These are phyloP conservation scores for Meteorus cinctellus DNA, from an alignment of 2,888 invertebrate species.

Conservation along the genomic window DNA sequence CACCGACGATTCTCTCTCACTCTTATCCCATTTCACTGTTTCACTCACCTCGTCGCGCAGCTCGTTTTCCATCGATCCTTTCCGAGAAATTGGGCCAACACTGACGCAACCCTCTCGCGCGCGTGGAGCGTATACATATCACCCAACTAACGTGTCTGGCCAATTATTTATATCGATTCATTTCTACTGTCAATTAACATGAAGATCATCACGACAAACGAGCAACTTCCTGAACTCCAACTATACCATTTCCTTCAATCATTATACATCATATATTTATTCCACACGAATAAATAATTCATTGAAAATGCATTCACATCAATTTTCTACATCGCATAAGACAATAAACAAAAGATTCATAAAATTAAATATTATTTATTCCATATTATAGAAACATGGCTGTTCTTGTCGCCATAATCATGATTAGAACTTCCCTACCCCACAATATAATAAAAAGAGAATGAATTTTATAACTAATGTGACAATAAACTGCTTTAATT, in stretches of 20 bases:
- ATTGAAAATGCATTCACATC: too few relatives aligned
- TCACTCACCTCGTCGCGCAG: constrained; percentile 44
- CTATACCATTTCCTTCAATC: constrained; percentile 16
- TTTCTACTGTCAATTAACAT: constrained; percentile 24
- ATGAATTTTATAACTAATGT: too few relatives aligned
- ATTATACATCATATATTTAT: background rate
- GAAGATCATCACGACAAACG: constrained; percentile 24
- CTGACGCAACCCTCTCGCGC: constrained; percentile 52
- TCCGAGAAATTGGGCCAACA: constrained; percentile 62
- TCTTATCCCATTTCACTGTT: constrained; percentile 8
- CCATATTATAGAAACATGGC: too few relatives aligned
- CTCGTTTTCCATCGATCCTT: constrained; percentile 58
- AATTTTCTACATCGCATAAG: too few relatives aligned
- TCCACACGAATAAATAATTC: background rate
- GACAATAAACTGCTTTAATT: too few relatives aligned
- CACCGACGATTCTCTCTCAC: background rate
- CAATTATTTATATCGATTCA: constrained; percentile 52
- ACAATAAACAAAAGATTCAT: too few relatives aligned
- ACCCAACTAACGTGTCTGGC: constrained; percentile 40
- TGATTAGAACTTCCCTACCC: too few relatives aligned
- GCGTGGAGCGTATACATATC: constrained; percentile 11
- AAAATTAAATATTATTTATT: too few relatives aligned
- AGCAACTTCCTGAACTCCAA: constrained; percentile 18
- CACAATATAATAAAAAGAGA: too few relatives aligned
- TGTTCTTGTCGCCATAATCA: too few relatives aligned